Base-by-base conservation (phyloP, 2,888 invertebrate species). In the Crossocerus cetratus region DNA sequence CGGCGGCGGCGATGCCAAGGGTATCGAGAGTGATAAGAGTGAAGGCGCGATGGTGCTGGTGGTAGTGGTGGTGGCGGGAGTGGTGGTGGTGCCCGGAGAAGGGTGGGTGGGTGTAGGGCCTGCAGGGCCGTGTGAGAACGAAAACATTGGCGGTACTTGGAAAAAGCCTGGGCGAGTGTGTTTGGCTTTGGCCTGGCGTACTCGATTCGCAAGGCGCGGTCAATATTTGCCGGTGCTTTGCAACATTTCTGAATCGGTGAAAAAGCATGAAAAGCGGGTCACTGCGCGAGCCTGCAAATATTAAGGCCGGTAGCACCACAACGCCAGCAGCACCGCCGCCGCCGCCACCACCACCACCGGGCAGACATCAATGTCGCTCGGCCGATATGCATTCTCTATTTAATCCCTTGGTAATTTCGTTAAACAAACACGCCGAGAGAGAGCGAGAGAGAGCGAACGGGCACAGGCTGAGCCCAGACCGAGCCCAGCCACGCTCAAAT, bases 331-430 rank as follows among this genome's bases (percentile, higher is more conserved):
- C 32, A 32, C 5, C 32, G 8, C 32, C 32, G 8, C 32, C 32
- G 3, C 32, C 32, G 8, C 32, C 32, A 5, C 32, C 32, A 8
- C 32, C 8, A 32, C 32, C 45, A 57, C 63, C 49, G 22, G 20
- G 42, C 55, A 59, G 63, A 57, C 65, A 61, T 65, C 70, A 70
- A 71, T 81, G 49, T 49, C 49, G 49, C 49, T 42, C 43, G 49
- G 13, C 68, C 80, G 82, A 82, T 76, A 79, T 60, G 69, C 76
- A 57, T 71, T 68, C 71, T 64, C 67, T 69, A 65, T 82, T 82
- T 80, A 82, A 80, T 80, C 78, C 68, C 67, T 62, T 67, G 63
- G 82, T 80, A 80, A 81, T 82, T 82, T 81, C 77, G 70, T 82
- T 83, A 74, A 82, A 81, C 83, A 82, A 82, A 82, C 76, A 83